Evolutionary conservation across 1,140 invertebrate genomes (phyloP).

Genomic region (Aphelenchoides fujianensis): DNA sequence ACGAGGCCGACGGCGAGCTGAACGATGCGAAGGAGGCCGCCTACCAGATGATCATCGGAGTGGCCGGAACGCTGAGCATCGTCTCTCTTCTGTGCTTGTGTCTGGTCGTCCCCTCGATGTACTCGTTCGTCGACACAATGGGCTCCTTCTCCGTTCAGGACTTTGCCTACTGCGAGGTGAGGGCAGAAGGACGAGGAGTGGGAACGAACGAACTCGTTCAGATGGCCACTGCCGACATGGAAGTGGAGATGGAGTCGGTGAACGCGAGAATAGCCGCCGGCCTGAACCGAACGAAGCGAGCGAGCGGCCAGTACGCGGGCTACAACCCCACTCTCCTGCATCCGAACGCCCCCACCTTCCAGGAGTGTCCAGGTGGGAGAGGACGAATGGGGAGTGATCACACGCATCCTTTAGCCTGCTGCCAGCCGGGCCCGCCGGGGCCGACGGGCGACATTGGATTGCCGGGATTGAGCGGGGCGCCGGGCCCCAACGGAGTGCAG

Average conservation of each 20-base stretch:
- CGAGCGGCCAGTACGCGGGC: slow-evolving; percentile 48
- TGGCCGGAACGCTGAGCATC: slow-evolving; percentile 51
- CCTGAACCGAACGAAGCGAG: slow-evolving; percentile 37
- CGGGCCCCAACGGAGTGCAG: slow-evolving; percentile 48
- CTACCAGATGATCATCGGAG: slow-evolving; percentile 52
- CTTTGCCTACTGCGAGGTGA: slow-evolving; percentile 58
- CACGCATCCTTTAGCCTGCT: slow-evolving; percentile 52
- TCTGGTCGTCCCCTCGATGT: slow-evolving; percentile 56
- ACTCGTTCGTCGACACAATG: slow-evolving; percentile 57
- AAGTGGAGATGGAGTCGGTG: slow-evolving; percentile 31
- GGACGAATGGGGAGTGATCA: slow-evolving; percentile 14
- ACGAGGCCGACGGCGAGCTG: slow-evolving; percentile 23
- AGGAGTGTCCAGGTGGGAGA: slow-evolving; percentile 59
- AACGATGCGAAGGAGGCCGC: slow-evolving; percentile 49
- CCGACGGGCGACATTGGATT: slow-evolving; percentile 59
- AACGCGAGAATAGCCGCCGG: slow-evolving; percentile 1
- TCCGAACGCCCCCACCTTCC: slow-evolving; percentile 54
- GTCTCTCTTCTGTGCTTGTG: slow-evolving; percentile 49
- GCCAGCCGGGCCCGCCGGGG: slow-evolving; percentile 57
- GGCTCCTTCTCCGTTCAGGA: slow-evolving; percentile 48
- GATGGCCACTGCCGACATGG: slow-evolving; percentile 38
- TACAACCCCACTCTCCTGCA: slow-evolving; percentile 56
- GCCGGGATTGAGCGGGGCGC: slow-evolving; percentile 56
- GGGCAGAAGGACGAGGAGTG: not conserved
- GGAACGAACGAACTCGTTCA: slow-evolving; percentile 1